Evolutionary conservation across 2,113 vertebrate genomes (phyloP).

Genomic region (Thunnus thynnus): DNA sequence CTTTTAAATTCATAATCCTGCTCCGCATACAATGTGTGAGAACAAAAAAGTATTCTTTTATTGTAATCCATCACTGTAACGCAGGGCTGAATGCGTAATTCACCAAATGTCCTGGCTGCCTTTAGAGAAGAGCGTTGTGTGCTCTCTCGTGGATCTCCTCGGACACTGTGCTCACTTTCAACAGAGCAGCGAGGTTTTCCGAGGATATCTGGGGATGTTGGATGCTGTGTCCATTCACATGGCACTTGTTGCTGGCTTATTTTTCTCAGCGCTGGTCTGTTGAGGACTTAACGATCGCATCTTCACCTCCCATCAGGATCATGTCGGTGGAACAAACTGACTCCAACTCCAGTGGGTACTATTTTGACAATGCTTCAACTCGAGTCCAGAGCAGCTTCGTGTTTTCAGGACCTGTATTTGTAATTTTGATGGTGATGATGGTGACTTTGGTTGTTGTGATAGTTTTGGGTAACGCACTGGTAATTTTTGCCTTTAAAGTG

Average conservation of each 20-base stretch:
- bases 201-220: conserved; percentile 25
- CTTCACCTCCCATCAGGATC: conserved; percentile 32
- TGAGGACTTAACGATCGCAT: conserved; percentile 49
- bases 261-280: not conserved
- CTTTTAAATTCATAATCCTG: not conserved
- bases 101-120: conserved; percentile 10
- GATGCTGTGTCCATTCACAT: not conserved
- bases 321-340: conserved; percentile 71
- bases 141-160: conserved; percentile 64
- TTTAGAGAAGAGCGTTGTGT: conserved; percentile 36
- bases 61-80: not conserved
- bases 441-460: conserved; percentile 86
- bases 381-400: conserved; percentile 61
- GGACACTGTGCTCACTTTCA: conserved; percentile 24
- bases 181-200: conserved; percentile 2
- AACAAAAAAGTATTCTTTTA: not conserved
- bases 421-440: conserved; percentile 87
- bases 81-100: conserved; percentile 12
- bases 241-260: conserved; percentile 69
- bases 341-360: conserved; percentile 69
- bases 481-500: conserved; percentile 90
- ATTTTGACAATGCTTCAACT: conserved; percentile 64
- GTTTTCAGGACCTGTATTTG: conserved; percentile 71
- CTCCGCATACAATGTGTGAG: not conserved
- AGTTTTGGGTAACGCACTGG: conserved; percentile 88